Base-by-base conservation (phyloP, 1,140 invertebrate species). In the Pseudomyrmex flavicornis region DNA sequence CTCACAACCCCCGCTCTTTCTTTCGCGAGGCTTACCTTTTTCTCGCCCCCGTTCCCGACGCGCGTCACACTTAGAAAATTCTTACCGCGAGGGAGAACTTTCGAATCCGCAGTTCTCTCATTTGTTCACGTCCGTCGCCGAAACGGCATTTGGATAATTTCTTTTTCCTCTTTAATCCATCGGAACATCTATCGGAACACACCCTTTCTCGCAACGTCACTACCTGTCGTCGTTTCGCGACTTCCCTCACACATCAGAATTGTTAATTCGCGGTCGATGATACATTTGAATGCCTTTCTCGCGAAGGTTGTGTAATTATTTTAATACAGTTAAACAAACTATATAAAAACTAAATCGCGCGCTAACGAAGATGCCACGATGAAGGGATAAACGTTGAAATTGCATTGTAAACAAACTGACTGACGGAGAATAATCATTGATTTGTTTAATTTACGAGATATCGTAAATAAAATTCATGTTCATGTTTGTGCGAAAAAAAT, bases 71-170 rank as follows among this genome's bases (percentile, higher is more conserved):
- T 52, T 15, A 58, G 50, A 80, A 80, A 70, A 84, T 76, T 84
- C 76, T 72, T 74, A 68, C 58, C 65, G 22, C n/a, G n/a, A 35
- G 35, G 7, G 22, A 72, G 74, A 75, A 61, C 50, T 74, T 48
- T 9, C 50, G 15, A 46, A 75, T 26, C 35, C 44, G 54, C 74
- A 26, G 15, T 20, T 72, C 44, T n/a, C 76, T 76, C 87, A 62
- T 88, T 88, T 82, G 82, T 88, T 63, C 83, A 85, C 52, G 82
- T 88, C 85, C 20, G 2, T 3, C 58, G 65, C 2, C 1, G 26
- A 65, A 54, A 56, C 22, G 70, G 72, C 35, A 88, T 88, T 85
- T 85, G 59, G 76, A 88, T 85, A 88, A 85, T 88, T 82, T 87
- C 59, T 72, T 63, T 66, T 54, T 22, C 4, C 17, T 15, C 22